Conservation (phyloP, 2,113 vertebrate genomes). For the Xenopus borealis region DNA sequence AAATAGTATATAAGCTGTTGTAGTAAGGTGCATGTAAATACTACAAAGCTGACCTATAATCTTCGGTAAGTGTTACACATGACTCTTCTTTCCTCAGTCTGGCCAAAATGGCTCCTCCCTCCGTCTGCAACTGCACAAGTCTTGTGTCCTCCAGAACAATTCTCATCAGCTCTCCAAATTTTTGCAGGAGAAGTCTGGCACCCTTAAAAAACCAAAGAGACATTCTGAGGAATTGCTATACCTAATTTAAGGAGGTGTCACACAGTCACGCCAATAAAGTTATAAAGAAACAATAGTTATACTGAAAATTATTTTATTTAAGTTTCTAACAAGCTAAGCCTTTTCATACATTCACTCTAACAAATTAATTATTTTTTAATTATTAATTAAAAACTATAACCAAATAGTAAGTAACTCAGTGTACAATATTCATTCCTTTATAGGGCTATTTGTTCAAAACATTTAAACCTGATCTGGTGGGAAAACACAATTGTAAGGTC, state of each 20-base stretch:
- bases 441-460: too few species aligned
- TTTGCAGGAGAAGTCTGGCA: conserved; percentile 64
- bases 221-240: conserved; percentile 1
- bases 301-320: too few species aligned
- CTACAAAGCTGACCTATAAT: conserved; percentile 62
- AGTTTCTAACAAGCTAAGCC: too few species aligned
- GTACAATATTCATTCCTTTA: too few species aligned
- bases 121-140: conserved; percentile 79
- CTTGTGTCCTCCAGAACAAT: conserved; percentile 72
- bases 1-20: too few species aligned
- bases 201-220: conserved; percentile 63
- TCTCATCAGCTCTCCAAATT: conserved; percentile 72
- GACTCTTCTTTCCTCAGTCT: conserved; percentile 76
- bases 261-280: background rate
- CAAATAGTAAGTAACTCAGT: too few species aligned
- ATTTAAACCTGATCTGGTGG: too few species aligned
- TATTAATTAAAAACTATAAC: too few species aligned
- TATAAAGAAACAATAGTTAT: too few species aligned
- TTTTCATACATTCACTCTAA: too few species aligned
- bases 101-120: conserved; percentile 77
- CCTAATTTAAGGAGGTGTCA: background rate
- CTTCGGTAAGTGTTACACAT: conserved; percentile 63
- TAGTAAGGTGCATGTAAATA: background rate
- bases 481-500: too few species aligned
- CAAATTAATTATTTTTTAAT: too few species aligned